phyloP scores from a whole-genome alignment of 2,888 invertebrate genomes.

The Pollenia amentaria region DNA sequence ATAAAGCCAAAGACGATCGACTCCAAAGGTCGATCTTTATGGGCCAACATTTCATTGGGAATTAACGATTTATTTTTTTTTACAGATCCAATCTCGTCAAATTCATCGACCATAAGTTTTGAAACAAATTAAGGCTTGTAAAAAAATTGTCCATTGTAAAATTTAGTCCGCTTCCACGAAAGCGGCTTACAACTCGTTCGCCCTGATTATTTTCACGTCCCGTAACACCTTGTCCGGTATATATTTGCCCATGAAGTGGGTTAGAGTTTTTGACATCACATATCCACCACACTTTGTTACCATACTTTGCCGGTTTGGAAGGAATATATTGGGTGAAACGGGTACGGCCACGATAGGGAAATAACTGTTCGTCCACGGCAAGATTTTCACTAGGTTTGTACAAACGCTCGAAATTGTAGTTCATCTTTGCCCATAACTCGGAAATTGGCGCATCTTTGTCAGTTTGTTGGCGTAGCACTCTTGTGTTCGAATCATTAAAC shows the following conservation, averaged over 20 bases:
- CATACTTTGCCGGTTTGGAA: slow-evolving; percentile 39
- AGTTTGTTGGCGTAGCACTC: slow-evolving; percentile 69
- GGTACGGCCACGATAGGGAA: slow-evolving; percentile 76
- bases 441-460: slow-evolving; percentile 77
- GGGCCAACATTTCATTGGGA: background rate
- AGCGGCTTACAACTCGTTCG: slow-evolving; percentile 19
- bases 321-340: slow-evolving; percentile 42
- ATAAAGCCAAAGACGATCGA: background rate
- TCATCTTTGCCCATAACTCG: slow-evolving; percentile 78
- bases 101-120: background rate
- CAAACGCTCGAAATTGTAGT: slow-evolving; percentile 76
- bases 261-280: slow-evolving; percentile 46
- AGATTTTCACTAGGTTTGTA: slow-evolving; percentile 77
- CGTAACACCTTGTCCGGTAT: background rate
- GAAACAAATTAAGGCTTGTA: background rate
- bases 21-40: background rate
- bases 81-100: too few species aligned
- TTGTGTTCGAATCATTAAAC: slow-evolving; percentile 72
- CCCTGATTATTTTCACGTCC: slow-evolving; percentile 19
- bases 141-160: slow-evolving; percentile 53
- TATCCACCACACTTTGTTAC: slow-evolving; percentile 38
- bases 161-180: background rate
- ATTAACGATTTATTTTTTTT: background rate
- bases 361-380: slow-evolving; percentile 78
- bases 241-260: slow-evolving; percentile 36